A percentile compares a stretch with the other conserved stretches of the same genome.
Conservation (phyloP, 1,140 invertebrate species). For the Varroa destructor region DNA sequence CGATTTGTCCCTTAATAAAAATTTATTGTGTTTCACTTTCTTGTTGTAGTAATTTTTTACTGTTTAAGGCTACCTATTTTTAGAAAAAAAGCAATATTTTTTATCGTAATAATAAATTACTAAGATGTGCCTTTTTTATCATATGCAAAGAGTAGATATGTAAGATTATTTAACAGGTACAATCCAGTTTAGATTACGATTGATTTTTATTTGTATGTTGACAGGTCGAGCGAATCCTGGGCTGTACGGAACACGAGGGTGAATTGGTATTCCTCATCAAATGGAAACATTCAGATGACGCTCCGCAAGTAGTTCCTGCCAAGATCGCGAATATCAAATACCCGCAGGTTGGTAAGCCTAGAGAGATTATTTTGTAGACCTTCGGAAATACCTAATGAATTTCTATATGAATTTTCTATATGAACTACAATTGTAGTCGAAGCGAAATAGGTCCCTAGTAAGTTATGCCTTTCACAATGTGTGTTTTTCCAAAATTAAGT, state of each 20-base stretch:
- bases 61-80: too few relatives aligned
- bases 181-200: too few relatives aligned
- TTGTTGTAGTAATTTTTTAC: too few relatives aligned
- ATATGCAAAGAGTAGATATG: too few relatives aligned
- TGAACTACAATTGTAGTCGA: neutral
- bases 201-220: too few relatives aligned
- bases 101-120: too few relatives aligned
- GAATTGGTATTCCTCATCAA: constrained; percentile 8
- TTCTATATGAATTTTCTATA: neutral
- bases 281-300: constrained; percentile 5
- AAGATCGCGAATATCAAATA: constrained; percentile 11
- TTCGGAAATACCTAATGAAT: neutral
- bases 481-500: too few relatives aligned
- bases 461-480: neutral
- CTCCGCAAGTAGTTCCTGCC: constrained; percentile 12
- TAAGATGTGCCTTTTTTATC: too few relatives aligned
- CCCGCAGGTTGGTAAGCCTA: neutral
- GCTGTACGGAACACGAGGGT: constrained; percentile 3
- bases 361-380: neutral
- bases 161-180: too few relatives aligned
- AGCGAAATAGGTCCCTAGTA: neutral
- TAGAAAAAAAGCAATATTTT: too few relatives aligned
- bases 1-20: too few relatives aligned
- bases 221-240: constrained; percentile 5
- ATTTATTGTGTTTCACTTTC: too few relatives aligned